A percentile compares a stretch with the other conserved stretches of the same genome.
Evolutionary conservation across 1,140 invertebrate genomes (phyloP).

Genomic region (Atta cephalotes): DNA sequence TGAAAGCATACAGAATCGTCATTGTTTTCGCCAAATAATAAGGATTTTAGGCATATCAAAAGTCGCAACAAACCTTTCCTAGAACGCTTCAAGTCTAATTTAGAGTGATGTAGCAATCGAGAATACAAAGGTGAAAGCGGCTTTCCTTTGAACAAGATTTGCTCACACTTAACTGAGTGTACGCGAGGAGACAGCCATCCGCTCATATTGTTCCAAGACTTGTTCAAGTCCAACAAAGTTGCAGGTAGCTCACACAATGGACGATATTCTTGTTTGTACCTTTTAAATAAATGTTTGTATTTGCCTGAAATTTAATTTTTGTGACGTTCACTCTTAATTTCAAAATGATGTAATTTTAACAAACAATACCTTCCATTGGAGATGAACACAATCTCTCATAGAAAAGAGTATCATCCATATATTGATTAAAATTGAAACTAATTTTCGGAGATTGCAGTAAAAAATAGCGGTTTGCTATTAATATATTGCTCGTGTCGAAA

Average conservation of each 20-base stretch:
- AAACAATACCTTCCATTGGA: conserved; percentile 38
- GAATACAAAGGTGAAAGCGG: conserved; percentile 33
- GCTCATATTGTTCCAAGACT: not conserved
- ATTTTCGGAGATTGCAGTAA: conserved; percentile 50
- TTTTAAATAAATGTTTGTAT: conserved; percentile 77
- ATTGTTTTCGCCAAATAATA: not conserved
- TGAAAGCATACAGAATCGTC: not conserved
- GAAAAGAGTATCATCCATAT: not conserved
- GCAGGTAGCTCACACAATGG: no score
- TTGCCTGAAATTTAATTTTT: conserved; percentile 62
- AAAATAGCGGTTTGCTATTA: conserved; percentile 48
- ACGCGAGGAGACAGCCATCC: conserved; percentile 40
- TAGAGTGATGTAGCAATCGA: conserved; percentile 3
- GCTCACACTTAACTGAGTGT: not conserved
- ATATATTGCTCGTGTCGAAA: conserved; percentile 41
- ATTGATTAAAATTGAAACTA: conserved; percentile 48
- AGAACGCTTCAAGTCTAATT: not conserved
- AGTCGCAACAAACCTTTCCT: conserved; percentile 31
- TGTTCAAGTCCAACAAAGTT: not conserved
- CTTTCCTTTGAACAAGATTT: not conserved
- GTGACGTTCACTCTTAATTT: not conserved
- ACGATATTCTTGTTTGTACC: conserved; percentile 62
- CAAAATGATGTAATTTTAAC: conserved; percentile 19
- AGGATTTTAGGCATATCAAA: not conserved
- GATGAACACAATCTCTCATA: conserved; percentile 19